phyloP scores from a whole-genome alignment of 2,888 invertebrate genomes.

The Lumbricus terrestris region DNA sequence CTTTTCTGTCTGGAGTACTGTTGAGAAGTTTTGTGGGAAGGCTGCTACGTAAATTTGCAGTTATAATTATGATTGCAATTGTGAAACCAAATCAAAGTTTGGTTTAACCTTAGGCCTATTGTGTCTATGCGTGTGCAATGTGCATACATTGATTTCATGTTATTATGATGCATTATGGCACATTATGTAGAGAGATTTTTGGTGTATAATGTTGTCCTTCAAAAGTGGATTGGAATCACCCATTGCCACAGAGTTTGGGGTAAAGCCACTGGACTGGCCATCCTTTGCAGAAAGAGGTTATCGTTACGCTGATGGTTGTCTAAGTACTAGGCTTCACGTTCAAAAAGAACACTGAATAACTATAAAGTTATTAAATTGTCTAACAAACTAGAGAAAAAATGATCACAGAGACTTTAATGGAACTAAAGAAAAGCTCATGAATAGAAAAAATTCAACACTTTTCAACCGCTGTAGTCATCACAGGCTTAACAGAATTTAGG shows the following conservation, averaged over 20 bases:
- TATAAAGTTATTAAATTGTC: neutral
- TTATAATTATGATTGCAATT: neutral
- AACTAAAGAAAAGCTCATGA: no score
- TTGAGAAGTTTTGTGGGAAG: neutral
- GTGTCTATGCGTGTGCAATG: neutral
- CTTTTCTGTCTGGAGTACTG: neutral
- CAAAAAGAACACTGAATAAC: neutral
- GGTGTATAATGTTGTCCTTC: neutral
- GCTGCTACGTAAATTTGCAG: neutral
- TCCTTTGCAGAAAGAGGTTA: neutral
- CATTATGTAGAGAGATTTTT: neutral
- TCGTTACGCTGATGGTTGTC: neutral
- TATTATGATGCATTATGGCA: neutral
- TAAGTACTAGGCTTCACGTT: neutral
- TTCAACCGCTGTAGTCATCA: neutral
- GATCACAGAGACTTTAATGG: no score
- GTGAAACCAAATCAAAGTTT: neutral
- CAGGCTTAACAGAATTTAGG: neutral
- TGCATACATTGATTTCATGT: neutral
- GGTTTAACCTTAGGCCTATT: no score
- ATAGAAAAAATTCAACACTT: neutral
- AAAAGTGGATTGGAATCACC: neutral
- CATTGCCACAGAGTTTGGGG: neutral
- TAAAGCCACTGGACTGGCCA: neutral
- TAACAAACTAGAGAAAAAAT: no score